Evolutionary conservation across 2,113 vertebrate genomes (phyloP).

Genomic region (Ictidomys tridecemlineatus): DNA sequence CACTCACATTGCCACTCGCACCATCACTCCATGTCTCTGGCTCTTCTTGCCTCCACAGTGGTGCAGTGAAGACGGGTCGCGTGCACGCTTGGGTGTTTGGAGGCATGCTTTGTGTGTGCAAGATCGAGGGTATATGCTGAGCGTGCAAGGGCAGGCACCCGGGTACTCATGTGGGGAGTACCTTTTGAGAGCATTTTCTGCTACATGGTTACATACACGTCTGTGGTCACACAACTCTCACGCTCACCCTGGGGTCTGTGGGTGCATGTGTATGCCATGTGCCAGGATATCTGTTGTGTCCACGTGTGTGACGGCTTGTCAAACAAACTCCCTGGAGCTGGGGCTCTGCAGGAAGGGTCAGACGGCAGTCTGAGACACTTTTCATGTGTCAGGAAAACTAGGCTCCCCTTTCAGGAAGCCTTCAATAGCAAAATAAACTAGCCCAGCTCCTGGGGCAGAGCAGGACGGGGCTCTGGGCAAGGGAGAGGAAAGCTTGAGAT

Average conservation of each 20-base stretch:
- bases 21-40: neutral
- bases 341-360: conserved; percentile 77
- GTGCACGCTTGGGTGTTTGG: neutral
- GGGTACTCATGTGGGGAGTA: neutral
- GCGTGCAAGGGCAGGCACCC: neutral
- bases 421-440: conserved; percentile 82
- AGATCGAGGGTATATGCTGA: neutral
- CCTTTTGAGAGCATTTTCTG: neutral
- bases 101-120: neutral
- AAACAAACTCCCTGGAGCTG: conserved; percentile 64
- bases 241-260: neutral
- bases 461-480: neutral
- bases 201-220: neutral
- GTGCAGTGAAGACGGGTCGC: neutral
- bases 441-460: conserved; percentile 61
- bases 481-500: neutral
- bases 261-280: conserved; percentile 41
- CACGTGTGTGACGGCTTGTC: conserved; percentile 77
- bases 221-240: neutral
- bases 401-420: conserved; percentile 82
- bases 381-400: conserved; percentile 80
- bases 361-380: conserved; percentile 71
- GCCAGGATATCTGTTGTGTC: conserved; percentile 39
- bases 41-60: neutral
- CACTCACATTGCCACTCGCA: neutral